Evolutionary conservation across 2,113 vertebrate genomes (phyloP), one percentile per base, ranked within the genome.

Genomic region (Gymnogyps californianus): DNA sequence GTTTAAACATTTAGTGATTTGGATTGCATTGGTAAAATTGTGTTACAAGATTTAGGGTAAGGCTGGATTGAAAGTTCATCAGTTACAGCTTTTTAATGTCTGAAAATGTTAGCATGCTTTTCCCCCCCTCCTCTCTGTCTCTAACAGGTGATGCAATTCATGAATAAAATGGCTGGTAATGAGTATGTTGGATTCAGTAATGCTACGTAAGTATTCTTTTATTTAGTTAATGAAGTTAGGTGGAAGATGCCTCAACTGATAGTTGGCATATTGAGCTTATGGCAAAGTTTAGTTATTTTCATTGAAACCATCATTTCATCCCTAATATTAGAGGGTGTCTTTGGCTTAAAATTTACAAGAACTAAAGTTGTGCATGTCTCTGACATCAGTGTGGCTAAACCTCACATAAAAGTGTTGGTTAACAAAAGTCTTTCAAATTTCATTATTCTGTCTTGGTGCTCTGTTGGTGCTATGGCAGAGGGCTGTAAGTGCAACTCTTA

Each of bases 121-220:
- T 22, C 78, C 24, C 51, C 26, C 22, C 52, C 15, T 16, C 10
- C 18, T 58, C 16, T 77, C 46, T 89, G 16, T 94, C 42, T 76
- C 62, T 87, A 87, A 54, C 97, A 99, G 99, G 99, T 99, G 94
- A 99, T 99, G 99, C 99, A 99, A 89, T 99, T 99, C 97, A 99
- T 99, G 98, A 99, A 99, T 98, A 99, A 99, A 97, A 98, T 99
- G 98, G 99, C 99, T 90, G 99, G 99, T 96, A 99, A 99, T 90
- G 99, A 99, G 93, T 99, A 99, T 92, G 99, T 99, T 83, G 99
- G 99, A 93, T 99, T 99, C 98, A 99, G 99, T 98, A 99, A 99
- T 96, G 99, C 99, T 84, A 99, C 99, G 99, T 99, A 97, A 99
- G 99, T 99, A 44, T 84, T 29, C 38, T 74, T 65, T 92, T 98